A percentile compares a stretch with the other conserved stretches of the same genome.
Evolutionary conservation across 2,888 invertebrate species (phyloP).

Genomic region (Copidosoma aretas): DNA sequence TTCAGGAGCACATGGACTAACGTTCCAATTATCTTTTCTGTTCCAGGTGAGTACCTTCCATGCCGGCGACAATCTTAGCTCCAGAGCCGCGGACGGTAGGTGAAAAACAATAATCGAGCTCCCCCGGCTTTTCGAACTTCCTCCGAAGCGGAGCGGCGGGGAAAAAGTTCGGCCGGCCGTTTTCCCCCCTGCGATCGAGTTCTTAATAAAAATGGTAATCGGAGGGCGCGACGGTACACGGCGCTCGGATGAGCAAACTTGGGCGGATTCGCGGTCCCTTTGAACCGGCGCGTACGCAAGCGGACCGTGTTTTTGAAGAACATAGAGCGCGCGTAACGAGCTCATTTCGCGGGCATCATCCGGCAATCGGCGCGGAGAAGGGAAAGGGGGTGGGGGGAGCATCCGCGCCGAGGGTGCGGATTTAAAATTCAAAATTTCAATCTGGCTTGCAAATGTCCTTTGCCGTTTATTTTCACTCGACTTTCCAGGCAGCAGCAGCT

Average conservation of each 20-base stretch:
- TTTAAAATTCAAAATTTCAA: constrained; percentile 67
- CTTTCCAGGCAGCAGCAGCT: constrained; percentile 58
- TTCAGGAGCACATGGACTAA: neutral
- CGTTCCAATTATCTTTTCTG: constrained; percentile 42
- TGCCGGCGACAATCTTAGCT: neutral
- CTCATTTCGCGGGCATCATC: no score
- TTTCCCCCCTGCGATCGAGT: constrained; percentile 46
- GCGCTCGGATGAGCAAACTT: constrained; percentile 34
- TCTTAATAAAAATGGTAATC: constrained; percentile 61
- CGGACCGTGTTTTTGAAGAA: no score
- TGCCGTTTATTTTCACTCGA: constrained; percentile 54
- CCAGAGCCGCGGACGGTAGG: neutral
- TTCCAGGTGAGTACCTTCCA: constrained; percentile 51
- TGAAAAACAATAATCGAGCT: neutral
- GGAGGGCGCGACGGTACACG: constrained; percentile 44
- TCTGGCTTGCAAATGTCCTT: constrained; percentile 68
- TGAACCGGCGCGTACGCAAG: neutral
- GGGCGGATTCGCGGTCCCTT: neutral
- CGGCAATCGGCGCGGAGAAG: no score
- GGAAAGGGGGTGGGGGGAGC: neutral
- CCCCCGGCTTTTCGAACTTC: neutral
- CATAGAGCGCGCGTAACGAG: no score
- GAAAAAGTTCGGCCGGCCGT: constrained; percentile 41
- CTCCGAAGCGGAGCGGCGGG: neutral
- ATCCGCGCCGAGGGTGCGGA: constrained; percentile 55